Evolutionary conservation across 2,888 invertebrate genomes (phyloP), one percentile per base, ranked within the genome.

Genomic region (Syritta pipiens): DNA sequence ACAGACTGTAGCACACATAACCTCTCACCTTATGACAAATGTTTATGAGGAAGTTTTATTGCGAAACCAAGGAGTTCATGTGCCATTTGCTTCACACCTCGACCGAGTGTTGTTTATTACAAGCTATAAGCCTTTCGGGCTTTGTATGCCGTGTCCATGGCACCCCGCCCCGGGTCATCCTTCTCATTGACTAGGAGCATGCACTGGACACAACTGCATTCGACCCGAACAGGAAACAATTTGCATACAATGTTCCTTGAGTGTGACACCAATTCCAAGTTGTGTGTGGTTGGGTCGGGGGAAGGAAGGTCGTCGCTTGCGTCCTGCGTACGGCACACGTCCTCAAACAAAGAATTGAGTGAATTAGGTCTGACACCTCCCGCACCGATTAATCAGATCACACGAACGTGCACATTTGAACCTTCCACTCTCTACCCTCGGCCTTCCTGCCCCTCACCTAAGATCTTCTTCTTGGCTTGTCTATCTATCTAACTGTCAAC

Each of bases 11-110:
- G 42, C 65, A 32, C 37, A 55, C 57, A 57, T 28, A 55, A 24
- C 60, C 74, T 67, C 79, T 74, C 79, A 79, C 74, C 79, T 67
- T 74, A 79, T 79, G 79, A 79, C 79, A 79, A 79, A 79, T 79
- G 74, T 79, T 79, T 79, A 74, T 68, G 79, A 74, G 67, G 28
- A 79, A 68, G 74, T 79, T 79, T 79, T 79, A 79, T 79, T 74
- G 79, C 67, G 35, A 74, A 62, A 62, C 60, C 62, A 79, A 79
- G 62, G 67, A 79, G 79, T 79, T 79, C 79, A 79, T 79, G 67
- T 74, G 79, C 55, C 74, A 74, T 74, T 79, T 68, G 79, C 20
- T 74, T 79, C 67, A 67, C 79, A 79, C 79, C 79, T 79, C 74
- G 26, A 62, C 79, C 74, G 37, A 68, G 67, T 74, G 60, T 74